Base-by-base conservation (phyloP, 1,140 invertebrate genomes). In the Drosophila nasuta region DNA sequence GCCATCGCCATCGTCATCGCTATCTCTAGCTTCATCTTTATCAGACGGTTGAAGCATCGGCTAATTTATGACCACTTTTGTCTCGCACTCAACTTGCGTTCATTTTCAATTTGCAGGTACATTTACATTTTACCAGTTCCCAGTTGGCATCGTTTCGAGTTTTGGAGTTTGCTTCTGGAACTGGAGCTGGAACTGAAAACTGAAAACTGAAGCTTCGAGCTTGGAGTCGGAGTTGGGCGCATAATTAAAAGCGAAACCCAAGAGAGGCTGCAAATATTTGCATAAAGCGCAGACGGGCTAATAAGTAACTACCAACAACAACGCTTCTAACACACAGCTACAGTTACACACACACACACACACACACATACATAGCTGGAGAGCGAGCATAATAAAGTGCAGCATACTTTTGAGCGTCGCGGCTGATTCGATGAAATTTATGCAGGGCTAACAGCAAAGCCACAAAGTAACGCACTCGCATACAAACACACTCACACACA, bases 231-330 rank as follows among this genome's bases (percentile, higher is more conserved):
- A 67, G 62, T 72, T 65, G 52, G 72, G 43, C 66, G 66, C 60
- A 59, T 82, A 82, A 82, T 82, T 82, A 82, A 82, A 82, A 75
- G 35, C 76, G 80, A 75, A 81, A 78, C 67, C 60, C 64, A 49
- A 74, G 68, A 45, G 30, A 38, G 35, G 43, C 43, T 65, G 59
- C 58, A 82, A 65, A 82, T 79, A 79, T 83, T 79, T 83, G 67
- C 72, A 82, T 72, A 58, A 59, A 70, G 33, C 66, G 66, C 35
- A 35, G 52, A 13, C 4, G 11, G 28, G 30, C 59, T 49, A 35
- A 68, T 58, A 57, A 75, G 30, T 60, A 68, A 52, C 54, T 43
- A 52, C 20, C 52, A 45, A 51, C 33, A 10, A 20, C 20, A 25
- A 33, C 30, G 30, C 30, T 33, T 33, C 13, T 33, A 8, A 43